Percentiles rank a stretch among this genome's conserved stretches.
phyloP scores from a whole-genome alignment of 2,888 invertebrate genomes.

The Papilio protenor region DNA sequence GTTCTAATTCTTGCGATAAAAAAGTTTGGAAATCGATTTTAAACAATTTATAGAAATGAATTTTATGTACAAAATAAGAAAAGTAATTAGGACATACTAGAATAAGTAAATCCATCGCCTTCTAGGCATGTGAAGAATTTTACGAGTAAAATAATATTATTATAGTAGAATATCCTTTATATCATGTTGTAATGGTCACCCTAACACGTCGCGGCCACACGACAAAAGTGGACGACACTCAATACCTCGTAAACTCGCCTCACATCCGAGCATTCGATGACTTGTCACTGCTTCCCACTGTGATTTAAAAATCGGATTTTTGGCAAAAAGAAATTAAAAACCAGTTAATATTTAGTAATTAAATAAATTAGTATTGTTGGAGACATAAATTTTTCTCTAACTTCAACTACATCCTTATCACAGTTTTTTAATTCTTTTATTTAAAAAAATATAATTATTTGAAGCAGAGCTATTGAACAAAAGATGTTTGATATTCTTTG shows the following conservation, averaged over 20 bases:
- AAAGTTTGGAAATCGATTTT: too few relatives aligned
- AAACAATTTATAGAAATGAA: too few relatives aligned
- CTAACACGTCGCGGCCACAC: slow-evolving; percentile 43
- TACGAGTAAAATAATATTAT: background rate
- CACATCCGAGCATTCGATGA: slow-evolving; percentile 13
- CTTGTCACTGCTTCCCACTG: background rate
- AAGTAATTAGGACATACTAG: too few relatives aligned
- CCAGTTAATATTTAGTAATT: background rate
- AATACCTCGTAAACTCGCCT: slow-evolving; percentile 39
- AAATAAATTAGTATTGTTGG: background rate
- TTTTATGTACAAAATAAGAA: too few relatives aligned
- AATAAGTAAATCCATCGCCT: background rate
- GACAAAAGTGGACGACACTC: slow-evolving; percentile 42
- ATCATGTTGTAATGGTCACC: slow-evolving; percentile 33
- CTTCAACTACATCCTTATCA: too few relatives aligned
- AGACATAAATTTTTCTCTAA: too few relatives aligned
- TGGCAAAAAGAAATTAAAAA: background rate
- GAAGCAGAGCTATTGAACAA: too few relatives aligned
- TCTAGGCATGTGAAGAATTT: background rate
- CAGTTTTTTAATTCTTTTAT: too few relatives aligned
- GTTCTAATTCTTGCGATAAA: too few relatives aligned
- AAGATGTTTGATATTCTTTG: too few relatives aligned
- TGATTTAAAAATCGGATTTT: background rate
- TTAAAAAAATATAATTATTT: too few relatives aligned
- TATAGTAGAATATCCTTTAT: background rate